A percentile compares a stretch with the other conserved stretches of the same genome.
phyloP scores from a whole-genome alignment of 2,113 vertebrate species.

The Carollia perspicillata region DNA sequence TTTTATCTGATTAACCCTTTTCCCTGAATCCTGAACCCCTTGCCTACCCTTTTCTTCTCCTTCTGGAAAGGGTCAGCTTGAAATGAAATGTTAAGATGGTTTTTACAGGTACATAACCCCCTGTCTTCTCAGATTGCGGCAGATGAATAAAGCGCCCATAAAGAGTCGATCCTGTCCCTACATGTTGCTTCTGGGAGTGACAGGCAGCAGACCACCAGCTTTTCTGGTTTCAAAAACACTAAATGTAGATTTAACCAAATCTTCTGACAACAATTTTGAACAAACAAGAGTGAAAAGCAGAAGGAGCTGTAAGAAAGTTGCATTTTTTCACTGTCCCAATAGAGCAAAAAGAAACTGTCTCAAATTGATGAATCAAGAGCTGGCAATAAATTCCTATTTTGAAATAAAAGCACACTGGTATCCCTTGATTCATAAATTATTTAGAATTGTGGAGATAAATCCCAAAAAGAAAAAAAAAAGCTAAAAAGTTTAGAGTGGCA shows the following conservation, averaged over 20 bases:
- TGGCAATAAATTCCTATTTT: neutral
- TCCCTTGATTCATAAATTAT: neutral
- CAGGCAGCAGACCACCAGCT: no score
- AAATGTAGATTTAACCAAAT: neutral
- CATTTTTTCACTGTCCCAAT: neutral
- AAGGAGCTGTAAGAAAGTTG: neutral
- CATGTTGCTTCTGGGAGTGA: no score
- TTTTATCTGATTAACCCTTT: no score
- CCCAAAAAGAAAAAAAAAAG: neutral
- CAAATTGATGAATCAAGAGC: neutral
- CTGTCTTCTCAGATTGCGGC: no score
- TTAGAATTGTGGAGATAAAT: neutral
- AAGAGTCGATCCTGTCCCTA: no score
- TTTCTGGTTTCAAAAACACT: neutral
- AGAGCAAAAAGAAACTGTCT: neutral
- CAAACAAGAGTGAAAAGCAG: no score
- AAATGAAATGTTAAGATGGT: no score
- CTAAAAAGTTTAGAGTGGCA: neutral
- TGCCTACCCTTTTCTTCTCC: no score
- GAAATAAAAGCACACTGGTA: constrained; percentile 25
- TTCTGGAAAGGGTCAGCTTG: no score
- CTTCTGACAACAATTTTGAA: neutral
- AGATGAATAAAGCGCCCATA: no score
- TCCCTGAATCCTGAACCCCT: no score
- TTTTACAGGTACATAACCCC: no score